Conservation (phyloP, 2,113 vertebrate genomes). For the Chaetorhynchus papuensis region DNA sequence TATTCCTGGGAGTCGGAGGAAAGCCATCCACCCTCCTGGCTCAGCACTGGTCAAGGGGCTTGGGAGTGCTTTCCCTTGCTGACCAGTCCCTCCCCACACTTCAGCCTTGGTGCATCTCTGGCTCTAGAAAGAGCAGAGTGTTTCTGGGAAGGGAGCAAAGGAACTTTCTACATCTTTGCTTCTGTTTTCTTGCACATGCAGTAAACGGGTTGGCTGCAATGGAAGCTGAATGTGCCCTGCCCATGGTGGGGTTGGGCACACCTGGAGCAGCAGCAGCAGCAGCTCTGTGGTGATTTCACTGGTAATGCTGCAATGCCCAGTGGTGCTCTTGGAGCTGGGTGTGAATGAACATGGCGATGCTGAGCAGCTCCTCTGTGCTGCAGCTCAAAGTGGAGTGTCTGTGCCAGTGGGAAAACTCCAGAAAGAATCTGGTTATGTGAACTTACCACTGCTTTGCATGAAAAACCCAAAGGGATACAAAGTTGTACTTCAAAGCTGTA, state of each 20-base stretch:
- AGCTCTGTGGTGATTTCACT: not conserved
- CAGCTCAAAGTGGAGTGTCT: not conserved
- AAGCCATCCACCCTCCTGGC: no score
- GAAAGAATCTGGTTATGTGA: not conserved
- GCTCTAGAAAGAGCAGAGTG: not conserved
- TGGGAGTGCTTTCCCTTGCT: no score
- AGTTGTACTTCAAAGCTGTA: not conserved
- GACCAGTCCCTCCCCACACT: not conserved
- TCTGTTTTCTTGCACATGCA: not conserved
- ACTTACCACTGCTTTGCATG: not conserved
- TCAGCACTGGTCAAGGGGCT: no score
- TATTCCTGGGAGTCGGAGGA: no score
- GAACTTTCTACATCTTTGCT: not conserved
- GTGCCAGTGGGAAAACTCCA: not conserved
- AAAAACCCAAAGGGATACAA: not conserved
- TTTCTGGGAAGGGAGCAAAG: not conserved
- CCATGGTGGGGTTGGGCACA: not conserved
- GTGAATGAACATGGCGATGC: not conserved
- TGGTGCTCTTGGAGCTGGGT: rapidly evolving
- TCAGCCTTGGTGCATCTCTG: not conserved
- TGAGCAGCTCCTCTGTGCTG: not conserved
- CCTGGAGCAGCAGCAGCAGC: not conserved
- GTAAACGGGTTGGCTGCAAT: not conserved
- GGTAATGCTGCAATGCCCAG: not conserved
- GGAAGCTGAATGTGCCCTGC: not conserved